Conservation (phyloP, 2,113 vertebrate genomes). For the Ictidomys tridecemlineatus region DNA sequence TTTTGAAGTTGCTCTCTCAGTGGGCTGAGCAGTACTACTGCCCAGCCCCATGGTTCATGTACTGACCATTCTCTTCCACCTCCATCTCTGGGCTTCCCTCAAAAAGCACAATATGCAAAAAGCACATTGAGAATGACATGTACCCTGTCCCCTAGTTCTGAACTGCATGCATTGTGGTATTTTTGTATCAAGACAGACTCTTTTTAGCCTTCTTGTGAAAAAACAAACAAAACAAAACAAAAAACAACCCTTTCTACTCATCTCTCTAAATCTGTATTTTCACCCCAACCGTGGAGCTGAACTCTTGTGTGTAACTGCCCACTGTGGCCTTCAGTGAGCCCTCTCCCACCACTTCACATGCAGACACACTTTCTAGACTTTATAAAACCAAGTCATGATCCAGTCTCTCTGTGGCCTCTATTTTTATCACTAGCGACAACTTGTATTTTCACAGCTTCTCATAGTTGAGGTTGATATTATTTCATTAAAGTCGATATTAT, state of each 20-base stretch:
- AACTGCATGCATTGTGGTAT: background rate
- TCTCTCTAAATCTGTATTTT: background rate
- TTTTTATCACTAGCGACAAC: background rate
- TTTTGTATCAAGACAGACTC: constrained; percentile 49
- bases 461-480: background rate
- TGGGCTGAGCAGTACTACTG: background rate
- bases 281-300: background rate
- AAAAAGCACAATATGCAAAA: background rate
- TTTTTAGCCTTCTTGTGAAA: background rate
- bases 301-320: background rate
- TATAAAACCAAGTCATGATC: background rate
- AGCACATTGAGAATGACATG: background rate
- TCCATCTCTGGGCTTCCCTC: background rate
- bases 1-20: background rate
- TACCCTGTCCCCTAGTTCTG: background rate
- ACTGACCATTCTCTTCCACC: background rate
- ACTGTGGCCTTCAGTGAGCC: background rate
- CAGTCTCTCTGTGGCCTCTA: background rate
- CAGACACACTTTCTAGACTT: background rate
- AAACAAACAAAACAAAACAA: rapidly evolving
- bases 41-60: background rate
- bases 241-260: background rate
- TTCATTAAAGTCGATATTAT: too few species aligned
- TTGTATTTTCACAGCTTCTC: background rate
- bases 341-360: background rate